Conservation (phyloP, 1,140 invertebrate species). For the Drosophila repleta region DNA sequence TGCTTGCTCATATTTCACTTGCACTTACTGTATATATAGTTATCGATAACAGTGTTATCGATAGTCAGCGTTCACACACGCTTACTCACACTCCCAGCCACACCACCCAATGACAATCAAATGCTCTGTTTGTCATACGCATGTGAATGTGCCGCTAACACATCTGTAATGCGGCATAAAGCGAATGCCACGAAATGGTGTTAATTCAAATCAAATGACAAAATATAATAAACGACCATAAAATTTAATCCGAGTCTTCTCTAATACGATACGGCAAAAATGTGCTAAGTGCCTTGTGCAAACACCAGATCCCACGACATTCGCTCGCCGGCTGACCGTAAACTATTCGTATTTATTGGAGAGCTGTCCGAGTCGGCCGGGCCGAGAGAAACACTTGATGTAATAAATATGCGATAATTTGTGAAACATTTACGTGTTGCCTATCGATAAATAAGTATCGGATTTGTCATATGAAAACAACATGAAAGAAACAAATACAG, state of each 20-base stretch:
- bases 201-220: conserved; percentile 78
- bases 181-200: conserved; percentile 44
- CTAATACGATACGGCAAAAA: conserved; percentile 62
- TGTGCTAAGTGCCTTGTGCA: conserved; percentile 52
- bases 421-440: conserved; percentile 11
- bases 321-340: not conserved
- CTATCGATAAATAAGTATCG: conserved; percentile 7
- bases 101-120: conserved; percentile 27
- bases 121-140: conserved; percentile 10
- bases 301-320: conserved; percentile 45
- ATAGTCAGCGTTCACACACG: not conserved
- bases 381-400: not conserved
- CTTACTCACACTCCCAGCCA: conserved; percentile 36
- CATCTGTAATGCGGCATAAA: conserved; percentile 31
- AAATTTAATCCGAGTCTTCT: conserved; percentile 71
- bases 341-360: conserved; percentile 2
- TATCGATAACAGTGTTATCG: not conserved
- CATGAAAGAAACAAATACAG: not conserved
- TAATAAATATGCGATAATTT: conserved; percentile 12
- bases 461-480: conserved; percentile 2
- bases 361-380: too few species aligned
- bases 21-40: too few species aligned
- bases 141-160: conserved; percentile 6
- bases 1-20: too few species aligned
- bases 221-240: conserved; percentile 78